phyloP scores from a whole-genome alignment of 2,888 invertebrate genomes.

The Metellina segmentata region DNA sequence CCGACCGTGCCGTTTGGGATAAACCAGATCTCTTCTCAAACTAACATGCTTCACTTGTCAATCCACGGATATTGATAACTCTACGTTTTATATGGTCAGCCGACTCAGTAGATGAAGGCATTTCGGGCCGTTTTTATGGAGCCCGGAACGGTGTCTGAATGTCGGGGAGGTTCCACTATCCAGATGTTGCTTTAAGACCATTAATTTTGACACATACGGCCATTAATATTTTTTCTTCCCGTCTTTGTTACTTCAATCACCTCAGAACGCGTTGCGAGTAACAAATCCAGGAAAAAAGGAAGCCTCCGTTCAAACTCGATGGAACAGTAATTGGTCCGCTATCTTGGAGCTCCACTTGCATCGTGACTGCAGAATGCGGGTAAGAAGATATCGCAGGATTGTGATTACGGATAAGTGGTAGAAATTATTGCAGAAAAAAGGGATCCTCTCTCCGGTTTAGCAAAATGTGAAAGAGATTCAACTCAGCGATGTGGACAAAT shows the following conservation, averaged over 20 bases:
- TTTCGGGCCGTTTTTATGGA: constrained; percentile 28
- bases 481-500: no score
- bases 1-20: constrained; percentile 37
- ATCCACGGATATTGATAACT: constrained; percentile 26
- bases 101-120: background rate
- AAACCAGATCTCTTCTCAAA: constrained; percentile 48
- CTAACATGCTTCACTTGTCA: constrained; percentile 60
- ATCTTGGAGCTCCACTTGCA: no score
- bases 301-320: background rate
- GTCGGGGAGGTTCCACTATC: constrained; percentile 9
- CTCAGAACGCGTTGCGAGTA: background rate
- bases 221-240: constrained; percentile 36
- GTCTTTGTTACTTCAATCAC: constrained; percentile 21
- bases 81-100: constrained; percentile 27
- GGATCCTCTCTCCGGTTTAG: no score
- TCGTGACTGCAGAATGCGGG: no score
- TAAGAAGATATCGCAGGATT: no score
- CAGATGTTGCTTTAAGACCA: constrained; percentile 52
- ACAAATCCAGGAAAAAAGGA: constrained; percentile 9
- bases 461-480: no score
- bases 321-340: background rate
- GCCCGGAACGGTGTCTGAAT: constrained; percentile 8
- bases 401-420: no score
- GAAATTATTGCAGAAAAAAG: no score
- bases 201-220: constrained; percentile 64